Percentiles rank a stretch among this genome's conserved stretches.
Conservation (phyloP, 2,113 vertebrate genomes). For the Geococcyx californianus region DNA sequence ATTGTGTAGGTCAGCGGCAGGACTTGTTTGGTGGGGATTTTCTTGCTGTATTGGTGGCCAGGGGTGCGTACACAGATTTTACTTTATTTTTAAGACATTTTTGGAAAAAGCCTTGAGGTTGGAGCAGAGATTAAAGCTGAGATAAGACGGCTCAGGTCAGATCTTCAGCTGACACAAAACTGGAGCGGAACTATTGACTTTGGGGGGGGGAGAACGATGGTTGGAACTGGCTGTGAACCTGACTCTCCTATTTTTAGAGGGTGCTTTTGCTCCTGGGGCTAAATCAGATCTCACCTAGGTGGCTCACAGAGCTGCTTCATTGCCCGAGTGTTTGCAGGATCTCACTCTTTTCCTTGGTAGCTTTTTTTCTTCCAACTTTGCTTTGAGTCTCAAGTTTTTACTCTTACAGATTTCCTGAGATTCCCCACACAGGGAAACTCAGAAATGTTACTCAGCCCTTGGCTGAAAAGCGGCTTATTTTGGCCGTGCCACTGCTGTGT, state of each 20-base stretch:
- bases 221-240: background rate
- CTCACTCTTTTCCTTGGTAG: background rate
- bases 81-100: background rate
- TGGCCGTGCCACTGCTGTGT: background rate
- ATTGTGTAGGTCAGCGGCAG: rapidly evolving
- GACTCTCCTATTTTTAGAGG: constrained; percentile 20
- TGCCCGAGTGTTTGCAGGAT: background rate
- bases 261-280: background rate
- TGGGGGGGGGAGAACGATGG: background rate
- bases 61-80: rapidly evolving
- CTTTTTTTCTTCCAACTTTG: background rate
- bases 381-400: background rate
- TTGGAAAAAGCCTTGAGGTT: background rate
- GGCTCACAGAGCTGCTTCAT: background rate
- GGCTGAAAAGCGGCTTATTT: background rate
- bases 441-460: background rate
- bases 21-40: background rate
- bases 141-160: background rate
- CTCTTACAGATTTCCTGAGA: background rate
- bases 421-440: background rate
- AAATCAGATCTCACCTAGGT: constrained; percentile 4
- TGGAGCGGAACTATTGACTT: background rate
- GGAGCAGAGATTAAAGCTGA: background rate
- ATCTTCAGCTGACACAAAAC: background rate
- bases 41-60: background rate